Evolutionary conservation across 23 tunicate species (phyloP).

Genomic region (Ciona savignyi): DNA sequence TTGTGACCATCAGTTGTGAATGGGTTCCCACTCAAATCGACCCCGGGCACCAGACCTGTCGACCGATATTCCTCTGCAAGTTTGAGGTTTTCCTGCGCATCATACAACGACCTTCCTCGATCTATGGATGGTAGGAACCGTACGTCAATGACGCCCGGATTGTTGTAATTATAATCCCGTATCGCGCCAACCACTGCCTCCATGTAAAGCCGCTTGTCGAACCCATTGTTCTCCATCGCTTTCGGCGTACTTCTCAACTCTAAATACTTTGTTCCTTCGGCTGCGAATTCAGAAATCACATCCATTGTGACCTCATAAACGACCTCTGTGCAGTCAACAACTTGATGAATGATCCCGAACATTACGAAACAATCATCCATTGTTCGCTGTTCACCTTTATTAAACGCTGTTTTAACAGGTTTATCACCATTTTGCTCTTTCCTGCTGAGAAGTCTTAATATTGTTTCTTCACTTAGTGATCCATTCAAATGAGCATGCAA

Average conservation of each 20-base stretch:
- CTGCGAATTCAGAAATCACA: slow-evolving; percentile 70
- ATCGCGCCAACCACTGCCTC: slow-evolving; percentile 80
- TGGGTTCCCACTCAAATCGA: slow-evolving; percentile 86
- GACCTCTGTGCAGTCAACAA: slow-evolving; percentile 46
- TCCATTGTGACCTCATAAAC: slow-evolving; percentile 37
- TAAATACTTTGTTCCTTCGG: slow-evolving; percentile 66
- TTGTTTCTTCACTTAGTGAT: slow-evolving; percentile 54
- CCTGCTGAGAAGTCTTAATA: slow-evolving; percentile 14
- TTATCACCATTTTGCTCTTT: not conserved
- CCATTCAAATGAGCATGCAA: slow-evolving; percentile 99
- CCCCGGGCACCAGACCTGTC: slow-evolving; percentile 19
- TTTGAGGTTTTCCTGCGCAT: slow-evolving; percentile 51
- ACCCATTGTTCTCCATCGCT: slow-evolving; percentile 24
- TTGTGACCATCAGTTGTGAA: slow-evolving; percentile 18
- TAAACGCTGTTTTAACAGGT: slow-evolving; percentile 7
- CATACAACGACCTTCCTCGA: slow-evolving; percentile 34
- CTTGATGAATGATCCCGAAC: slow-evolving; percentile 62
- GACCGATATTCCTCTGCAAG: slow-evolving; percentile 55
- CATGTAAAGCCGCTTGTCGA: slow-evolving; percentile 53
- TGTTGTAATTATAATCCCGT: slow-evolving; percentile 17
- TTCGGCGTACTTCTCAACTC: slow-evolving; percentile 92
- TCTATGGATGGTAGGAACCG: slow-evolving; percentile 80
- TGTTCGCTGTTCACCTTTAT: slow-evolving; percentile 52
- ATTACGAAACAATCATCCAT: slow-evolving; percentile 79
- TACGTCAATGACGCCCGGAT: slow-evolving; percentile 41